These are phyloP conservation scores for Lepus timidus DNA, from an alignment of 2,113 vertebrate species.

Conservation along the genomic window DNA sequence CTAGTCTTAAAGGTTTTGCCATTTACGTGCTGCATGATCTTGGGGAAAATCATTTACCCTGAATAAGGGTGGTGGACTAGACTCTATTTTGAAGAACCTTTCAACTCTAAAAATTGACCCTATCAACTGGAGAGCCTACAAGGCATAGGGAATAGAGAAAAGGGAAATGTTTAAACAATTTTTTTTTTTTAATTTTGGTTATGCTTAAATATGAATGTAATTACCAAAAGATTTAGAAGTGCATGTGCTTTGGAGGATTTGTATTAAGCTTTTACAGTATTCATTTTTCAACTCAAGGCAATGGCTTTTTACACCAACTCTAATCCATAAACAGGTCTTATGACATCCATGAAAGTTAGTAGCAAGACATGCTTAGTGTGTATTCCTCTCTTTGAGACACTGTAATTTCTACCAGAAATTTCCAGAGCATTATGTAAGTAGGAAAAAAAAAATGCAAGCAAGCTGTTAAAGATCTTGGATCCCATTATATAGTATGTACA, in stretches of 20 bases:
- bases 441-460: constrained; percentile 71
- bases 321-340: constrained; percentile 76
- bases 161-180: constrained; percentile 76
- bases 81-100: constrained; percentile 72
- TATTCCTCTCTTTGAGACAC: constrained; percentile 79
- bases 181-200: constrained; percentile 78
- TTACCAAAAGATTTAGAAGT: constrained; percentile 79
- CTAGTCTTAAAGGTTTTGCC: constrained; percentile 73
- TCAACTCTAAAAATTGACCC: constrained; percentile 73
- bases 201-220: constrained; percentile 81
- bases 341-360: constrained; percentile 58
- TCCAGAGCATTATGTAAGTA: constrained; percentile 82
- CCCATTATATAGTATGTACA: constrained; percentile 77
- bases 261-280: constrained; percentile 80
- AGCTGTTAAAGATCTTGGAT: constrained; percentile 79
- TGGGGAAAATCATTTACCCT: constrained; percentile 59
- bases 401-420: constrained; percentile 81
- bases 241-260: constrained; percentile 82
- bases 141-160: constrained; percentile 82
- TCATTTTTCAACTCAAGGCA: constrained; percentile 82
- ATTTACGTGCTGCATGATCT: constrained; percentile 79
- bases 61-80: constrained; percentile 67
- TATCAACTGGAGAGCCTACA: constrained; percentile 73
- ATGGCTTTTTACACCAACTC: constrained; percentile 80
- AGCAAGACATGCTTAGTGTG: constrained; percentile 77